Base-by-base conservation (phyloP, 2,888 invertebrate genomes). In the Papilio protenor region DNA sequence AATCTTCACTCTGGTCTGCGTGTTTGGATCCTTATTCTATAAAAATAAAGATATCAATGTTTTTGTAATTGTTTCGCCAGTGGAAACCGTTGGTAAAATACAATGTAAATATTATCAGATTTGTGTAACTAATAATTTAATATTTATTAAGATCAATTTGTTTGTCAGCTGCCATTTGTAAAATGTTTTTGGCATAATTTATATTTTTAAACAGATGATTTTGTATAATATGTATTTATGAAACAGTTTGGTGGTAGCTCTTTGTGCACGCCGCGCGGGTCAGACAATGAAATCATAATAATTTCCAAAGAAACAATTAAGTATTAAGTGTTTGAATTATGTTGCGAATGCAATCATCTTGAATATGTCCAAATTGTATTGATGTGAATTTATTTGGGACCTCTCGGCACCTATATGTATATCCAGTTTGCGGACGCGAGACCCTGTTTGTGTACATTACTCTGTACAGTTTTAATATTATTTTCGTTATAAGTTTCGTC, bases 221-320 rank as follows among this genome's bases (percentile, higher is more conserved):
- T 21, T 59, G 23, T 23, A 59, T 59, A 2, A 18, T 23, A 59
- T 23, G 0, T 55, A 55, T 55, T 55, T 55, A 55, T 55, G 6
- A 55, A n/a, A 55, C 18, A 8, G 10, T 27, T 16, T 6, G 40
- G 6, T 40, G 40, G 12, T 33, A 18, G 18, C 66, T 40, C n/a
- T 66, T 66, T 66, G 66, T 40, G 66, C n/a, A 40, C 66, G 66
- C 66, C 1, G 40, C 40, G 66, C 27, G 11, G 18, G n/a, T 87
- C 86, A 83, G 87, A 86, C 86, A 40, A 87, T 85, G 84, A 90
- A 90, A 89, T 89, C 90, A 89, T 91, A 90, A 86, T 87, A 82
- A 89, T 91, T 90, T 88, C 92, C 93, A 93, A 93, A 93, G 93
- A 93, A 86, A 87, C 87, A 86, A 88, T 82, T 77, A 81, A 81